Conservation (phyloP, 1,140 invertebrate species). For the Plectrocnemia conspersa region DNA sequence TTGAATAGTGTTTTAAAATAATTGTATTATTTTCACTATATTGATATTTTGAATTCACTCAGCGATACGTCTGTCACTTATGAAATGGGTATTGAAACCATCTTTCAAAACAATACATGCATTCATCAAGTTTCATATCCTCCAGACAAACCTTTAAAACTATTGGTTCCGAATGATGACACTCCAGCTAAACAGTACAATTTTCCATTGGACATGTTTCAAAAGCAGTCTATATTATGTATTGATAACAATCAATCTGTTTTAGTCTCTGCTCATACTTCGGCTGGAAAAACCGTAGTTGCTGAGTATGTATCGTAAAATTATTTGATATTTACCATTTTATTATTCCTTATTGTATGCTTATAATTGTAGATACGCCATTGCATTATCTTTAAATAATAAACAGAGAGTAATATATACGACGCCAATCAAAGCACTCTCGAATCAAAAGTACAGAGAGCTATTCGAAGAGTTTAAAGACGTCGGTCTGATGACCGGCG, state of each 20-base stretch:
- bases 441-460: conserved; percentile 99
- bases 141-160: conserved; percentile 66
- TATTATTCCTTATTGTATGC: neutral
- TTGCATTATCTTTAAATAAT: conserved; percentile 64
- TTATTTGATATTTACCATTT: neutral
- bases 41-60: too few species aligned
- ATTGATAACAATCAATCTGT: conserved; percentile 98
- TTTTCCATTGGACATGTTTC: conserved; percentile 96
- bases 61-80: conserved; percentile 36
- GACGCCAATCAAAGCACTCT: conserved; percentile 98
- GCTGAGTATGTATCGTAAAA: conserved; percentile 79
- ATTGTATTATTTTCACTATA: too few species aligned
- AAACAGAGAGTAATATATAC: conserved; percentile 96
- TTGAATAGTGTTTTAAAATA: too few species aligned
- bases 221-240: conserved; percentile 95
- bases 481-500: conserved; percentile 96
- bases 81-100: conserved; percentile 77
- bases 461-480: conserved; percentile 97
- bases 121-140: conserved; percentile 91
- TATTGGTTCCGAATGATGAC: conserved; percentile 55
- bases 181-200: conserved; percentile 85
- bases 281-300: conserved; percentile 98
- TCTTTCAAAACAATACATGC: conserved; percentile 85
- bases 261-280: conserved; percentile 97
- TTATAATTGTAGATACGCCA: conserved; percentile 58